phyloP scores from a whole-genome alignment of 2,797 vertebrate species.

The Danio albolineatus region DNA sequence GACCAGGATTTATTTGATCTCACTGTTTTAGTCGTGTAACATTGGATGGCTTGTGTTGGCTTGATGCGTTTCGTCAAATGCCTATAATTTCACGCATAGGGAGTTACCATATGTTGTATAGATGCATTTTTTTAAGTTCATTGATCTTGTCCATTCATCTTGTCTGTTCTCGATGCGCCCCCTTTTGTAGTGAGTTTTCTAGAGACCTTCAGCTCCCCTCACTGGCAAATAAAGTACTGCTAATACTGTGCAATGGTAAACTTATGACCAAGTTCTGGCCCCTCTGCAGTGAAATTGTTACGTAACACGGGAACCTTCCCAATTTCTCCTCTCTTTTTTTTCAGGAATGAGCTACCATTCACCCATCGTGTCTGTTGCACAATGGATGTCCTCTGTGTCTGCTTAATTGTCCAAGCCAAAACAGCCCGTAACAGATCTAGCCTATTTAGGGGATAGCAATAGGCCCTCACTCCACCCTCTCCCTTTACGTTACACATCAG shows the following conservation, averaged over 20 bases:
- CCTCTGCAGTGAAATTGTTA: slow-evolving; percentile 17
- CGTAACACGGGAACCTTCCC: slow-evolving; percentile 41
- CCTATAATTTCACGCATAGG: neutral
- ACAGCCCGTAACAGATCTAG: slow-evolving; percentile 75
- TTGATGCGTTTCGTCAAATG: neutral
- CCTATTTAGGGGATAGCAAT: slow-evolving; percentile 86
- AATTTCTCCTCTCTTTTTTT: slow-evolving; percentile 41
- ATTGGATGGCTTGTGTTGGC: neutral
- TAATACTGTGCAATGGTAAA: neutral
- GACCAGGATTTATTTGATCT: neutral
- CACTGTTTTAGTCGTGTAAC: neutral
- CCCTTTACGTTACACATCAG: slow-evolving; percentile 70
- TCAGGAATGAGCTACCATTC: slow-evolving; percentile 82
- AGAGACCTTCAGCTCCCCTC: neutral
- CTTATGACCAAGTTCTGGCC: neutral
- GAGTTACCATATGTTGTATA: neutral
- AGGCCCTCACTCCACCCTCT: slow-evolving; percentile 73
- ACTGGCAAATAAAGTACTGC: neutral
- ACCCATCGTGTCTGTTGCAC: slow-evolving; percentile 76
- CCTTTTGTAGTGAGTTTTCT: slow-evolving; percentile 7
- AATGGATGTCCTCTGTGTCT: slow-evolving; percentile 81
- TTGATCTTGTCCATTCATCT: neutral
- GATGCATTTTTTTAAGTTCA: neutral
- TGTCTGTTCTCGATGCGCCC: neutral
- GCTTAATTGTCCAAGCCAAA: slow-evolving; percentile 76